Evolutionary conservation across 2,113 vertebrate species (phyloP).

Genomic region (Hoplias malabaricus): DNA sequence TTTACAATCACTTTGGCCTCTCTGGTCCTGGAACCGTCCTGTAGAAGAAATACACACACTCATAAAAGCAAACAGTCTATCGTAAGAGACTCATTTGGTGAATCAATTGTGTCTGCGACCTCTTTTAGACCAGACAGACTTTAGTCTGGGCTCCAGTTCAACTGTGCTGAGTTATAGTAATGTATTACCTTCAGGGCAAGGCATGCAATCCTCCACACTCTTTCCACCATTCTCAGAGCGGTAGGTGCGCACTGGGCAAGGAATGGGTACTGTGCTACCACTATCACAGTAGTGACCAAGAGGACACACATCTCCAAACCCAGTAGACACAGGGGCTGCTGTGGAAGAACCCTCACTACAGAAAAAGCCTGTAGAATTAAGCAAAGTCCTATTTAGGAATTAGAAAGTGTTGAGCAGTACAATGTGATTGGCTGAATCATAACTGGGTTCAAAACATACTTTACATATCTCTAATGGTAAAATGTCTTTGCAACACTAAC

Average conservation of each 20-base stretch:
- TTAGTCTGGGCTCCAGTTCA: neutral
- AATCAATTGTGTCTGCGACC: neutral
- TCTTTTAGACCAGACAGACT: neutral
- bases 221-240: conserved; percentile 63
- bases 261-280: conserved; percentile 64
- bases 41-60: neutral
- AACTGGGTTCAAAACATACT: too few species aligned
- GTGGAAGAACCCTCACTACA: conserved; percentile 71
- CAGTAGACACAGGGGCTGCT: conserved; percentile 60
- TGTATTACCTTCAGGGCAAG: conserved; percentile 68
- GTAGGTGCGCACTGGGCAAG: conserved; percentile 71
- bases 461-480: too few species aligned
- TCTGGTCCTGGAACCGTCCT: conserved; percentile 77
- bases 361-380: conserved; percentile 66
- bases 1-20: conserved; percentile 71
- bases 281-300: conserved; percentile 82
- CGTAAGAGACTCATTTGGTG: neutral
- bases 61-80: conserved; percentile 27
- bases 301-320: conserved; percentile 74
- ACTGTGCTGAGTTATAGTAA: conserved; percentile 3
- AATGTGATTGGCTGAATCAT: too few species aligned
- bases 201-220: conserved; percentile 66
- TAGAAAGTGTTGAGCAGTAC: too few species aligned
- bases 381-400: neutral
- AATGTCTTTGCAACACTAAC: conserved; percentile 8